Base-by-base conservation (phyloP, 2,888 invertebrate genomes). In the Lumbricus terrestris region DNA sequence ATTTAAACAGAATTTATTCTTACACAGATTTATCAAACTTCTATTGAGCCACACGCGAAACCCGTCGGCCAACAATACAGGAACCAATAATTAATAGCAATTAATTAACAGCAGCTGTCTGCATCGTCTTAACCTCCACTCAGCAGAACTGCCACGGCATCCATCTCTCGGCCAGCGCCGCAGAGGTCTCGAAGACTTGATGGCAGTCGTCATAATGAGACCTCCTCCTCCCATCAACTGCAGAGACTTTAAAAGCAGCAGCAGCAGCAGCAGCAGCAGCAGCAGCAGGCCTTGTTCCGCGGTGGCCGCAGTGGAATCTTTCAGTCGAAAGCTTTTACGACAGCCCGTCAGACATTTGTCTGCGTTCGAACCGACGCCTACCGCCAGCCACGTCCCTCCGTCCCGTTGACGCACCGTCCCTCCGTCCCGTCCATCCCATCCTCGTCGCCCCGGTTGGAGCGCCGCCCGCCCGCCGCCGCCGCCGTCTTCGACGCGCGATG, bases 21-120 rank as follows among this genome's bases (percentile, higher is more conserved):
- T 29, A 69, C 29, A 69, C 8, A n/a, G 29, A n/a, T 69, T 69
- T 29, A 69, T 69, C 8, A 69, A 29, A 69, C 0, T 69, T 69
- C 69, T n/a, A n/a, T 69, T 69, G n/a, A 29, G n/a, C 11, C 69
- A n/a, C n/a, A 69, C n/a, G 11, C n/a, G 0, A 69, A 69, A 29
- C 69, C 29, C n/a, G 69, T 18, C 47, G 11, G 20, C 8, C 29
- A 69, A 69, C 20, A 54, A n/a, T n/a, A 69, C 18, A 47, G n/a
- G n/a, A 69, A 69, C n/a, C 69, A 69, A 69, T 69, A n/a, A 69
- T n/a, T 69, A 69, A 69, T n/a, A 6, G 6, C 40, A 69, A 69
- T 69, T 69, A 69, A n/a, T 69, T 69, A 69, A 69, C n/a, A 69
- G 69, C 69, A n/a, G 69, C n/a, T n/a, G n/a, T n/a, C n/a, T n/a